Evolutionary conservation across 2,113 vertebrate genomes (phyloP).

Genomic region (Megaptera novaeangliae): DNA sequence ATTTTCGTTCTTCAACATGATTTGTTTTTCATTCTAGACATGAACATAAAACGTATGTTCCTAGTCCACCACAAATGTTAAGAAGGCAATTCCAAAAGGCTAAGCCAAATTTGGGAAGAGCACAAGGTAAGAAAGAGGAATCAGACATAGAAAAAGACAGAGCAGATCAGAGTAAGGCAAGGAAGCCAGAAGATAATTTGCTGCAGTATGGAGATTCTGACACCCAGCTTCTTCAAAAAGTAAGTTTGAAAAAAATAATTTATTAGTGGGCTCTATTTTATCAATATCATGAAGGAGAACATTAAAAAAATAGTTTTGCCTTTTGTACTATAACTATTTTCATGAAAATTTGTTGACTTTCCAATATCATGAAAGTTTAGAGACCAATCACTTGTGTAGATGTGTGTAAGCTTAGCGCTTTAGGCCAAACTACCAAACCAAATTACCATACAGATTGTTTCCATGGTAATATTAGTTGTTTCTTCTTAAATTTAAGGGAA

Average conservation of each 20-base stretch:
- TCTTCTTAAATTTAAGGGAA: constrained; percentile 70
- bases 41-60: constrained; percentile 47
- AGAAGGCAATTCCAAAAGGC: constrained; percentile 69
- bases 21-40: constrained; percentile 52
- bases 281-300: neutral
- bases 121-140: constrained; percentile 52
- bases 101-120: constrained; percentile 71
- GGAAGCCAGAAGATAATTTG: constrained; percentile 26
- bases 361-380: neutral
- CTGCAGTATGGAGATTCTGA: constrained; percentile 4
- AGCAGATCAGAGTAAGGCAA: neutral
- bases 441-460: neutral
- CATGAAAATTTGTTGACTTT: neutral
- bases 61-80: constrained; percentile 74
- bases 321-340: neutral
- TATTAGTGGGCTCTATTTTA: neutral
- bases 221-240: constrained; percentile 52
- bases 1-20: constrained; percentile 13
- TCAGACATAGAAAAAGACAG: constrained; percentile 28
- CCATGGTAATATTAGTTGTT: neutral
- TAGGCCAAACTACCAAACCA: neutral
- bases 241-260: constrained; percentile 58
- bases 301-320: neutral
- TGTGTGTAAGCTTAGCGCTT: neutral
- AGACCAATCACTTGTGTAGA: neutral